A percentile compares a stretch with the other conserved stretches of the same genome.
Evolutionary conservation across 30 jellyfish, hydroid and myxozoan species (phyloP).

Genomic region (Pelagia noctiluca): DNA sequence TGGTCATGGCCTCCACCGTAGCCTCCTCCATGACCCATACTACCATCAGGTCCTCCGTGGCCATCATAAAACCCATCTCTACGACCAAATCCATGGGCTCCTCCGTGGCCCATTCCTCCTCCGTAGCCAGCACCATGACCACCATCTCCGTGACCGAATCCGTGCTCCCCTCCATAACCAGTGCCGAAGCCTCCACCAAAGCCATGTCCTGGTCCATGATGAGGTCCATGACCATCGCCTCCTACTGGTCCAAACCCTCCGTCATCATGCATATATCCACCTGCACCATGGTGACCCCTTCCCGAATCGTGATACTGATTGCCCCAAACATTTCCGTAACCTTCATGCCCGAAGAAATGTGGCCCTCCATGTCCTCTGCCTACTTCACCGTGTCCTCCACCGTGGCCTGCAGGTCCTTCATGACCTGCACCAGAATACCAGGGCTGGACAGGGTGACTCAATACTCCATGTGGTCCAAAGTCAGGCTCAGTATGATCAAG

Average conservation of each 20-base stretch:
- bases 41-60: background rate
- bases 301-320: slow-evolving; percentile 64
- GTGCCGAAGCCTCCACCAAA: background rate
- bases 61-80: slow-evolving; percentile 17
- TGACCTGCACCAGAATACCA: slow-evolving; percentile 63
- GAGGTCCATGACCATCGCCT: slow-evolving; percentile 16
- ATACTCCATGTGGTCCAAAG: slow-evolving; percentile 65
- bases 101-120: too few relatives aligned
- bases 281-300: slow-evolving; percentile 44
- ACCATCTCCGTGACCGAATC: slow-evolving; percentile 32
- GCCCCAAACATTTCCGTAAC: slow-evolving; percentile 63
- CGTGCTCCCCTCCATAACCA: slow-evolving; percentile 37
- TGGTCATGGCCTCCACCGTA: slow-evolving; percentile 49
- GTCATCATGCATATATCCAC: slow-evolving; percentile 23
- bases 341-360: slow-evolving; percentile 59
- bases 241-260: slow-evolving; percentile 31
- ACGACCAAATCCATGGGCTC: slow-evolving; percentile 23
- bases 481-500: slow-evolving; percentile 38
- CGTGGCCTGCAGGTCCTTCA: slow-evolving; percentile 12
- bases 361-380: slow-evolving; percentile 29
- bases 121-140: slow-evolving; percentile 35
- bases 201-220: slow-evolving; percentile 44
- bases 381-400: slow-evolving; percentile 4
- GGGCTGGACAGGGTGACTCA: slow-evolving; percentile 59
- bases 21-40: slow-evolving; percentile 40